Evolutionary conservation across 2,888 invertebrate species (phyloP), one percentile per base, ranked within the genome.

Genomic region (Dasypogon diadema): DNA sequence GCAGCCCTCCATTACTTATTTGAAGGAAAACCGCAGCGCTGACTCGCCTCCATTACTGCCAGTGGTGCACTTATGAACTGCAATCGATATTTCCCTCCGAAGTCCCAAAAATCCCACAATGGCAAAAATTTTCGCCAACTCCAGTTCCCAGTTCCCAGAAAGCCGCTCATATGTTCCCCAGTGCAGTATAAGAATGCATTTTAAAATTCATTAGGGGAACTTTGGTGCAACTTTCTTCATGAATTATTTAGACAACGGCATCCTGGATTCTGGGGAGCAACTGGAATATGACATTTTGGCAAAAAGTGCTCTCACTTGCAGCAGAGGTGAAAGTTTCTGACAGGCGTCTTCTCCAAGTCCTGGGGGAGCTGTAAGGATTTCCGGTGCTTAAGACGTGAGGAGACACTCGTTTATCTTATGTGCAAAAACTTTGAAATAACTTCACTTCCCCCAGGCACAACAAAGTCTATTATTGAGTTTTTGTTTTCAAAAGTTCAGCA

Each of bases 131-230:
- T 55, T 18, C 21, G 30, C 30, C 24, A 30, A 22, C 26, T 26
- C 30, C 16, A 8, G 58, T 2, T n/a, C 48, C 12, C 26, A 16
- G 58, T 21, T 21, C 54, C 70, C 34, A 18, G 30, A 70, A 70
- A 70, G 70, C 34, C 70, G 51, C 54, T 70, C 70, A 70, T 37
- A 70, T 70, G 70, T 12, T 70, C 54, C 54, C 54, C 54, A 46
- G 70, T 70, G 70, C 54, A 70, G 54, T 21, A 54, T 70, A 70
- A 70, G 70, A 54, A 54, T 70, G 70, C 51, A 70, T 70, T 70
- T 70, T 70, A 70, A 70, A 70, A 70, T 70, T 70, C 70, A 70
- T 70, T 70, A 70, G 70, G 70, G 70, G 48, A 70, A 70, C 70
- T 70, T 65, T 70, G 70, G 30, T 70, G 70, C 70, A 70, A 70